These are phyloP conservation scores for Ophonus ardosiacus DNA, from an alignment of 2,888 invertebrate genomes.

Conservation along the genomic window DNA sequence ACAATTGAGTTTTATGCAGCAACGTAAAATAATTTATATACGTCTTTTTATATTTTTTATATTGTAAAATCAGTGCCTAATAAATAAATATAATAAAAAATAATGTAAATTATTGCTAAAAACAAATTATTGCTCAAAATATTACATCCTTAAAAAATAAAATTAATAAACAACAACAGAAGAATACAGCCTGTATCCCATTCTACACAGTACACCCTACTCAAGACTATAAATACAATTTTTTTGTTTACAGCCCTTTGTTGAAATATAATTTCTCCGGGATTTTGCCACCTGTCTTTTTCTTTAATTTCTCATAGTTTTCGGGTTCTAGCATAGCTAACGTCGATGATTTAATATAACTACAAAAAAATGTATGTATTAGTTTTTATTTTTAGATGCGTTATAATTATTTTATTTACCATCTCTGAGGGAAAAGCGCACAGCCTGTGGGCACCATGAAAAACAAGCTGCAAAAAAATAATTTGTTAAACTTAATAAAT, in stretches of 20 bases:
- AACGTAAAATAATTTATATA: constrained; percentile 51
- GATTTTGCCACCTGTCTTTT: constrained; percentile 79
- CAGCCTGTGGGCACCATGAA: constrained; percentile 94
- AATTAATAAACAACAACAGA: constrained; percentile 15
- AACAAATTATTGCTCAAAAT: constrained; percentile 45
- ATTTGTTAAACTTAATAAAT: not conserved
- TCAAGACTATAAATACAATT: constrained; percentile 16
- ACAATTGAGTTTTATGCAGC: constrained; percentile 40
- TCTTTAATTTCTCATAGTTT: constrained; percentile 83
- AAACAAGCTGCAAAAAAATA: constrained; percentile 78
- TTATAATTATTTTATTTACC: constrained; percentile 78
- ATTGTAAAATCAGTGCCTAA: constrained; percentile 50
- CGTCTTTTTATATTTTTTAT: constrained; percentile 57
- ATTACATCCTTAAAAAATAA: constrained; percentile 40
- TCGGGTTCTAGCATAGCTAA: constrained; percentile 86
- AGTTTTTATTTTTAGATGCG: not conserved
- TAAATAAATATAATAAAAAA: constrained; percentile 54
- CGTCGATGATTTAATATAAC: constrained; percentile 84
- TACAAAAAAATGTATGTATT: constrained; percentile 74
- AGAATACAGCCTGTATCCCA: not conserved
- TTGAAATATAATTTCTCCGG: constrained; percentile 91
- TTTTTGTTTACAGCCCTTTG: constrained; percentile 86
- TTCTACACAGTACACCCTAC: constrained; percentile 16
- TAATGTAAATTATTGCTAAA: constrained; percentile 60
- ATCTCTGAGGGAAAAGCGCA: constrained; percentile 90